phyloP scores from a whole-genome alignment of 2,888 invertebrate genomes.

The Margaritifera margaritifera region DNA sequence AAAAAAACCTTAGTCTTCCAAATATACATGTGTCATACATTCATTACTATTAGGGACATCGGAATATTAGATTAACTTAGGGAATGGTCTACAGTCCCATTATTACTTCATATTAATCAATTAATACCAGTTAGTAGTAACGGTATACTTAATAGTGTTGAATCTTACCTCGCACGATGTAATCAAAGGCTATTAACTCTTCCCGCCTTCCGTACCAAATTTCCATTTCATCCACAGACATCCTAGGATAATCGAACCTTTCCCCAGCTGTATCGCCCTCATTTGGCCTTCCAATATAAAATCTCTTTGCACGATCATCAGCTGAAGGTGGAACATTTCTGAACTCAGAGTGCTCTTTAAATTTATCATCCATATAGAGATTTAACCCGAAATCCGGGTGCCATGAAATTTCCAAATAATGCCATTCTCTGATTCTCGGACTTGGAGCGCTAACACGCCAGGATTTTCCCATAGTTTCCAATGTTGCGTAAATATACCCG shows the following conservation, averaged over 20 bases:
- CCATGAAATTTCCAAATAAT: conserved; percentile 68
- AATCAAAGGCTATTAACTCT: conserved; percentile 59
- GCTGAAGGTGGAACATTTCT: conserved; percentile 14
- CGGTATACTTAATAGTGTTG: not conserved
- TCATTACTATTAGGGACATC: too few relatives aligned
- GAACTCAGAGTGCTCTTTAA: conserved; percentile 31
- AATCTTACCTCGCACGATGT: conserved; percentile 60
- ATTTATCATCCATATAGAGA: conserved; percentile 56
- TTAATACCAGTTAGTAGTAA: too few relatives aligned
- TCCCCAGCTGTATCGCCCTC: conserved; percentile 47
- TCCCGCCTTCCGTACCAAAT: conserved; percentile 64
- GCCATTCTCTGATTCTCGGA: conserved; percentile 57
- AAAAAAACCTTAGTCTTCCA: too few relatives aligned
- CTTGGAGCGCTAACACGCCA: conserved; percentile 47
- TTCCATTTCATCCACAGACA: conserved; percentile 62
- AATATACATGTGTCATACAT: too few relatives aligned
- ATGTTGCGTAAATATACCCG: conserved; percentile 54
- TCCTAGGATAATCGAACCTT: conserved; percentile 43
- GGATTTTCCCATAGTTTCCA: conserved; percentile 40
- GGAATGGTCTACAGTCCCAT: too few relatives aligned
- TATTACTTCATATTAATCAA: too few relatives aligned
- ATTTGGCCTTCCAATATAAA: conserved; percentile 61
- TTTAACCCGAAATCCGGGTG: conserved; percentile 60
- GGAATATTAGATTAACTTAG: too few relatives aligned
- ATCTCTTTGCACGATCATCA: conserved; percentile 23